Evolutionary conservation across 2,113 vertebrate species (phyloP).

Genomic region (Epinephelus cyanopodus): DNA sequence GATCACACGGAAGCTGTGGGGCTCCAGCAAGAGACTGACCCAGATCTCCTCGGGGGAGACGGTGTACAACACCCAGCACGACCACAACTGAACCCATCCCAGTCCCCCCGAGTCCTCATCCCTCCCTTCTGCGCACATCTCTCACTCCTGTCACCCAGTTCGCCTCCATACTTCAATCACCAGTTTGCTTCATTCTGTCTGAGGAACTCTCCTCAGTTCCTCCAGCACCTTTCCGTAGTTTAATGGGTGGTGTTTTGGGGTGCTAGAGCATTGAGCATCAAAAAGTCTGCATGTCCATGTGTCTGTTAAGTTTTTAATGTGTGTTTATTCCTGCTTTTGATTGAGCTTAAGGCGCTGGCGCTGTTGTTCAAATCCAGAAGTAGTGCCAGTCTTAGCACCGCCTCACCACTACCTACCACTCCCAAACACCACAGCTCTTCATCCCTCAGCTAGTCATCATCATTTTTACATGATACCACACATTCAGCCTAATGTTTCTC

Average conservation of each 20-base stretch:
- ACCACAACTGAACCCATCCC: conserved; percentile 85
- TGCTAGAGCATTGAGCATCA: neutral
- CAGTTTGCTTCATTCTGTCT: conserved; percentile 28
- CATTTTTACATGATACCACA: conserved; percentile 1
- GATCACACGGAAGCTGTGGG: conserved; percentile 98
- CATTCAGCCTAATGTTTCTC: neutral
- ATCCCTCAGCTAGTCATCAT: conserved; percentile 4
- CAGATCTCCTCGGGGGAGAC: conserved; percentile 97
- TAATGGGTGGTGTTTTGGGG: neutral
- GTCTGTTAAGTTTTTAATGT: conserved; percentile 2
- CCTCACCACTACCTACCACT: neutral
- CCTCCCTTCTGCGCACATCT: conserved; percentile 50
- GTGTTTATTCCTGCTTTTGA: conserved; percentile 34
- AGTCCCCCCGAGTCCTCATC: neutral
- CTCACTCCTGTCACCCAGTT: conserved; percentile 42
- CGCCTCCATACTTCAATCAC: conserved; percentile 7
- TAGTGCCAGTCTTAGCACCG: conserved; percentile 1
- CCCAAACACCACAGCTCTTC: neutral
- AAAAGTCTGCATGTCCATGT: neutral
- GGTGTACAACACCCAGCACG: conserved; percentile 92
- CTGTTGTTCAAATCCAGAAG: conserved; percentile 45
- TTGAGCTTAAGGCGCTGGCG: conserved; percentile 74
- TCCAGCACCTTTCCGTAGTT: neutral
- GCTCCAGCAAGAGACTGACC: conserved; percentile 94
- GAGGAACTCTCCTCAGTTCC: neutral